Percentiles rank a stretch among this genome's conserved stretches.
Conservation (phyloP, 2,113 vertebrate genomes). For the Cervus canadensis region DNA sequence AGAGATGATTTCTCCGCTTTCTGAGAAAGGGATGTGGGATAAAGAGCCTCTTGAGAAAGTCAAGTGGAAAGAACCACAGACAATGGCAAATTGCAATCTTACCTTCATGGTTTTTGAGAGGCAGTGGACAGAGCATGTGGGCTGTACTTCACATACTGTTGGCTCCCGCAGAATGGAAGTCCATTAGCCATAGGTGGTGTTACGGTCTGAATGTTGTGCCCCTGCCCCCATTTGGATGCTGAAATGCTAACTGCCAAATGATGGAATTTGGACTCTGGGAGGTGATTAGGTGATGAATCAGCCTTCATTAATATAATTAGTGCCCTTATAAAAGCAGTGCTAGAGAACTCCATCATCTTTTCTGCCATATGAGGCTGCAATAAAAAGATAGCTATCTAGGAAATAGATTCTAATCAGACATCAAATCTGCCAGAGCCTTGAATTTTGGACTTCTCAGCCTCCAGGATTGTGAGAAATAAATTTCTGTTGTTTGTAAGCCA, state of each 20-base stretch:
- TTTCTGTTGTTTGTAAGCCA: neutral
- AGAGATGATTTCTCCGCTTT: neutral
- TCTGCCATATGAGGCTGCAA: neutral
- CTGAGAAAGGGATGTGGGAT: neutral
- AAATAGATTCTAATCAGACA: neutral
- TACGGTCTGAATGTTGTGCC: neutral
- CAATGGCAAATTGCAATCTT: neutral
- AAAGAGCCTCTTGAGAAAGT: conserved; percentile 5
- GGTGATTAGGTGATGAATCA: neutral
- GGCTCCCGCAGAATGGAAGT: neutral
- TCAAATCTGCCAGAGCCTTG: neutral
- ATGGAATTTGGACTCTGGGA: neutral
- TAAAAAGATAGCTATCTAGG: neutral
- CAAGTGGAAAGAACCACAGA: neutral
- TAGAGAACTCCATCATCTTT: neutral
- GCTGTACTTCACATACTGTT: neutral
- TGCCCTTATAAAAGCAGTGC: neutral
- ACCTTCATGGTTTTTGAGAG: neutral
- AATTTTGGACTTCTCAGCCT: neutral
- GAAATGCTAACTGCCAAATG: neutral
- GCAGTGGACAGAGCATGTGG: neutral
- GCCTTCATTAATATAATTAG: neutral
- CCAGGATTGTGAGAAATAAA: neutral
- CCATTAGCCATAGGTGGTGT: neutral
- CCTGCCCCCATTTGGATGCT: neutral